Base-by-base conservation (phyloP, 2,113 vertebrate species). In the Pelusios castaneus region DNA sequence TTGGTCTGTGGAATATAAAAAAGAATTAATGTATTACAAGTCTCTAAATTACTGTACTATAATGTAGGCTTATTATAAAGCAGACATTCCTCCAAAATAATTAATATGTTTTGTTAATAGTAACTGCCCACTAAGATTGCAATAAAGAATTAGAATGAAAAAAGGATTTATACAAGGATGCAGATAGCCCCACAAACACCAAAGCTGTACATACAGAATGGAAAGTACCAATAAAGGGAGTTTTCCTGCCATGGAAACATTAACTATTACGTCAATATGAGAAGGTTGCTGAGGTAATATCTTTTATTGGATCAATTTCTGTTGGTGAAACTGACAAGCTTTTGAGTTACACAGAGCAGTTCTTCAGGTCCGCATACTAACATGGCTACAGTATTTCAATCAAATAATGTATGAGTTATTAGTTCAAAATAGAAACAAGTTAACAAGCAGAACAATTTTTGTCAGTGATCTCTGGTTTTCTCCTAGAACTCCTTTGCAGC, bases 1-100 rank as follows among this genome's bases (percentile, higher is more conserved):
- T 99, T 95, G 99, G 99, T 98, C 99, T 99, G 98, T 80, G 93
- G 92, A 94, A 96, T 94, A 85, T 89, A 96, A 93, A 88, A 31
- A 97, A 19, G 87, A 8, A 29, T 11, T 34, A 47, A 55, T 41
- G 55, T 89, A 84, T 95, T 94, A 94, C n/a, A 89, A 55, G 5
- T 8, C 75, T 70, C 6, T 84, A 45, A 47, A 10, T 55, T 76
- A 70, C 45, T 63, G 91, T 38, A 56, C 52, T 10, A 45, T 7
- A 87, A 52, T 31, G 56, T 0, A 84, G 58, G 76, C 19, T 63
- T 75, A 43, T 75, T 75, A 75, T 24, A 75, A 75, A 45, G 24
- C 73, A 75, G 73, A 75, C 11, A 76, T 76, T 24, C 49, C 34
- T 16, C 45, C 82, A 87, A 83, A 86, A 41, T 2, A 41, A 29